Percentiles rank a stretch among this genome's conserved stretches.
Conservation (phyloP, 2,113 vertebrate species). For the Polypterus bichir region DNA sequence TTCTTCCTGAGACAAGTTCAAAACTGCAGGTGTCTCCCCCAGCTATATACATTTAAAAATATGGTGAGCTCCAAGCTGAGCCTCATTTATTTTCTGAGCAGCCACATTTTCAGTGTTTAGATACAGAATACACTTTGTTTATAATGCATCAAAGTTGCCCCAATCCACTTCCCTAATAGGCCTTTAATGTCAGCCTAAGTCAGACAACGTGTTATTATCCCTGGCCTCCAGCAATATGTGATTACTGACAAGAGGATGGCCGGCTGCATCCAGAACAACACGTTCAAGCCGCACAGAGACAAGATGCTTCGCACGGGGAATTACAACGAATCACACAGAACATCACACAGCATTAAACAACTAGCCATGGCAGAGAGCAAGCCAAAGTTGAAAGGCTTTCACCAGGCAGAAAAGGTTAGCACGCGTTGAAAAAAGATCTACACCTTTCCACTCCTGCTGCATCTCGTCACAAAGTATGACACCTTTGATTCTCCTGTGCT, state of each 20-base stretch:
- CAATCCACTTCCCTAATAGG: constrained; percentile 6
- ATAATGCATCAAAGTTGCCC: neutral
- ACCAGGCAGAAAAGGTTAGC: neutral
- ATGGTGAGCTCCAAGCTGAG: too few relatives aligned
- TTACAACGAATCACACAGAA: neutral
- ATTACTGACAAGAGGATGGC: constrained; percentile 6
- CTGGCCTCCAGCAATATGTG: neutral
- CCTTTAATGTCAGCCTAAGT: constrained; percentile 3
- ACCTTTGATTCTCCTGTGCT: too few relatives aligned
- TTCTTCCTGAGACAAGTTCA: too few relatives aligned
- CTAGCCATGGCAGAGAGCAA: neutral
- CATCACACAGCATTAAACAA: neutral
- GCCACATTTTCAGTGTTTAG: too few relatives aligned
- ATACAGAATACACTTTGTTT: neutral
- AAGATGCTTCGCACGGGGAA: neutral
- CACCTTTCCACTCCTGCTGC: too few relatives aligned
- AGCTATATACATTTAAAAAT: too few relatives aligned
- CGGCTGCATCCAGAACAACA: neutral
- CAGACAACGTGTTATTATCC: constrained; percentile 1
- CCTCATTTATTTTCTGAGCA: too few relatives aligned
- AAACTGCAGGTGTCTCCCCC: too few relatives aligned
- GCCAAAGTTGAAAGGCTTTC: neutral
- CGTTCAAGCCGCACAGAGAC: neutral
- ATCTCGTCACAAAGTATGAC: too few relatives aligned
- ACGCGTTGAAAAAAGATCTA: too few relatives aligned